phyloP scores from a whole-genome alignment of 30 jellyfish, hydroid and myxozoan genomes.

The Hydractinia symbiolongicarpus region DNA sequence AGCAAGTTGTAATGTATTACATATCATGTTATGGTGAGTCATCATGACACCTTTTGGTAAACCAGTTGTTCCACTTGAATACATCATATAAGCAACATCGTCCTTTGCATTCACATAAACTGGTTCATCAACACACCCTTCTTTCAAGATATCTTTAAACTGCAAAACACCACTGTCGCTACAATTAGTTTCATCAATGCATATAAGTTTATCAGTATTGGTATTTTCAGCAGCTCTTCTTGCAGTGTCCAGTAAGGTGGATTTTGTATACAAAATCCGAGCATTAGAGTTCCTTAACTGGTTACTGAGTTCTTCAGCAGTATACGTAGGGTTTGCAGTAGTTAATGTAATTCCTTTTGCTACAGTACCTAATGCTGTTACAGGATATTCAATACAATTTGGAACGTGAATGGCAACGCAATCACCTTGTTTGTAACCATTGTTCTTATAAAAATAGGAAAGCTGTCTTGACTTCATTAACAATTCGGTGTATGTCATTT shows the following conservation, averaged over 20 bases:
- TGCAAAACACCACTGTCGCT: conserved; percentile 47
- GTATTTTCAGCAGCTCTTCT: conserved; percentile 52
- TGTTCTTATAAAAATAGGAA: conserved; percentile 40
- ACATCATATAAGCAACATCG: conserved; percentile 49
- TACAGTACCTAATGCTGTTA: conserved; percentile 50
- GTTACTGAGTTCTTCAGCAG: conserved; percentile 45
- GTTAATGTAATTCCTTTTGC: conserved; percentile 57
- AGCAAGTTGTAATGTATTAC: conserved; percentile 49
- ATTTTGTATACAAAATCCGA: conserved; percentile 40
- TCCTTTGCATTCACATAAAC: neutral
- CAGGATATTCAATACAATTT: conserved; percentile 47
- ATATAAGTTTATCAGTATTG: conserved; percentile 40
- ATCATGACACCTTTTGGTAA: conserved; percentile 88
- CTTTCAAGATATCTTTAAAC: conserved; percentile 43
- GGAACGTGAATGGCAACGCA: conserved; percentile 49
- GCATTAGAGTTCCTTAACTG: conserved; percentile 60
- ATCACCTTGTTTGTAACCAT: conserved; percentile 38
- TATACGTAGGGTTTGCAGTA: conserved; percentile 62
- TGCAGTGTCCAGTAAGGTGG: conserved; percentile 46
- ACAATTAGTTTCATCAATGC: conserved; percentile 38
- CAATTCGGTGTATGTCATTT: conserved; percentile 29
- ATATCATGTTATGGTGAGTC: conserved; percentile 52
- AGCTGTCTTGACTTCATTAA: conserved; percentile 31
- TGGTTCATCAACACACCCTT: conserved; percentile 10
- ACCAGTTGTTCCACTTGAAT: conserved; percentile 97